Evolutionary conservation across 1,140 invertebrate species (phyloP).

Genomic region (Acromyrmex echinatior): DNA sequence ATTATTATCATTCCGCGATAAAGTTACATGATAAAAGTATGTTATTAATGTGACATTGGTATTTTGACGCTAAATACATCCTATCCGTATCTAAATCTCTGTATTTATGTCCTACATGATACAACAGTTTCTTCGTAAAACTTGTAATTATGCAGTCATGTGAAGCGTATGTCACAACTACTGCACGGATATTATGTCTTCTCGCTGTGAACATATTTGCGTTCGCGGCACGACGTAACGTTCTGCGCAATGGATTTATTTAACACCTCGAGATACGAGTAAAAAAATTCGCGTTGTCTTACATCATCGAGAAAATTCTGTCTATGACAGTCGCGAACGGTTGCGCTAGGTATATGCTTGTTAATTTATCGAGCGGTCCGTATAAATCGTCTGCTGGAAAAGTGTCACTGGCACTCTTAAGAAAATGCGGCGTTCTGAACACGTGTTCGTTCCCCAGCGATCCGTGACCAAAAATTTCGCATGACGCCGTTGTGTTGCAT

Average conservation of each 20-base stretch:
- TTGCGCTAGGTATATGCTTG: background rate
- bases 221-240: background rate
- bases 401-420: constrained; percentile 53
- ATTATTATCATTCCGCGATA: background rate
- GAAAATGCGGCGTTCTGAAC: constrained; percentile 29
- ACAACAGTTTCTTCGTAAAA: constrained; percentile 27
- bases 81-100: background rate
- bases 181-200: constrained; percentile 27
- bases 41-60: background rate
- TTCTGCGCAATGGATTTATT: constrained; percentile 38
- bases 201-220: constrained; percentile 7
- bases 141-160: constrained; percentile 13
- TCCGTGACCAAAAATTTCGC: constrained; percentile 76
- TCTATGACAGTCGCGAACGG: background rate
- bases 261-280: constrained; percentile 26
- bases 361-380: constrained; percentile 55
- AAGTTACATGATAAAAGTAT: background rate
- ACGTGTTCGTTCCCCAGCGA: constrained; percentile 67
- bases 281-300: constrained; percentile 31
- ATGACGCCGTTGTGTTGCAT: constrained; percentile 7
- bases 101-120: background rate
- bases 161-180: constrained; percentile 16
- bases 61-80: background rate
- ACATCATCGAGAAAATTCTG: constrained; percentile 52
- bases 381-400: constrained; percentile 68